These are phyloP conservation scores for Calameuta filiformis DNA, from an alignment of 2,888 invertebrate species.

Conservation along the genomic window DNA sequence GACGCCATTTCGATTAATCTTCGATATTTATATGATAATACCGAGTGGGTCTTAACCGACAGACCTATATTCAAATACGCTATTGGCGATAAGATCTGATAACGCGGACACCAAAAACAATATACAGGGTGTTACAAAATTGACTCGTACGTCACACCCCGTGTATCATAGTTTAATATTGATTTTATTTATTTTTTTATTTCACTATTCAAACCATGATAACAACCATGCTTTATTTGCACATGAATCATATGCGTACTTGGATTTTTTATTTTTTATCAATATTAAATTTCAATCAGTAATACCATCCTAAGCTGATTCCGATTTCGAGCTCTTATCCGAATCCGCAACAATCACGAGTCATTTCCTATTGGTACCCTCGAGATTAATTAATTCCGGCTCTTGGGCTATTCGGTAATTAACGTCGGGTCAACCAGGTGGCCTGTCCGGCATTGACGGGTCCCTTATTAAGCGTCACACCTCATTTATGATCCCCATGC, in stretches of 20 bases:
- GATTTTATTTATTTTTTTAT: neutral
- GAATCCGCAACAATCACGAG: neutral
- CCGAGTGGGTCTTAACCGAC: neutral
- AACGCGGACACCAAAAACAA: neutral
- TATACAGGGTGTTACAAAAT: neutral
- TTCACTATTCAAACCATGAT: neutral
- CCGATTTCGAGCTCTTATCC: neutral
- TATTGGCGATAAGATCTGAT: neutral
- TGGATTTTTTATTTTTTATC: neutral
- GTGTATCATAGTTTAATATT: neutral
- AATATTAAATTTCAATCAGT: neutral
- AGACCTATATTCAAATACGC: neutral
- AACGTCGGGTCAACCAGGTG: conserved; percentile 13
- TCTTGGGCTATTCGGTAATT: conserved; percentile 15
- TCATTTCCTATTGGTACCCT: neutral
- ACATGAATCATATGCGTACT: neutral
- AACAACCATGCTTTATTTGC: neutral
- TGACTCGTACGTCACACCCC: accelerated
- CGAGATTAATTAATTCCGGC: conserved; percentile 17
- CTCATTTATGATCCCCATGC: conserved; percentile 4
- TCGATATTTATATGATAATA: neutral
- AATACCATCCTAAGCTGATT: neutral
- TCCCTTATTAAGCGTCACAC: conserved; percentile 16
- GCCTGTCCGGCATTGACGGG: conserved; percentile 7
- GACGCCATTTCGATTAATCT: neutral